These are phyloP conservation scores for Acanthaster planci DNA, from an alignment of 35 echinoderm and acorn worm species.

Conservation along the genomic window DNA sequence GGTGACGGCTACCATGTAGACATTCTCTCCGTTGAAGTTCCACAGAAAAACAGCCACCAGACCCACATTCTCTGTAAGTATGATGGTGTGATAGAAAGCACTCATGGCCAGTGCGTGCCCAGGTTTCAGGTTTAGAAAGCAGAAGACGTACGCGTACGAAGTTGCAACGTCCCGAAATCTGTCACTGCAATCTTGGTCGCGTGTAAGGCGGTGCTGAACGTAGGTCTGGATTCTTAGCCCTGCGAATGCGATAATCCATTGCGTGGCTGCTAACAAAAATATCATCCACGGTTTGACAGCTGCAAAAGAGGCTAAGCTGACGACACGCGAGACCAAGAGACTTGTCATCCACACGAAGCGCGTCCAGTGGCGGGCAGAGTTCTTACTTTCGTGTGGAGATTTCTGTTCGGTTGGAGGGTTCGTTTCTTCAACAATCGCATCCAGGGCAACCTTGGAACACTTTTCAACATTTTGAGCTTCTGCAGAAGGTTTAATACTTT, in stretches of 20 bases:
- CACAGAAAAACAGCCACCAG: neutral
- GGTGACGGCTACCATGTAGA: conserved; percentile 10
- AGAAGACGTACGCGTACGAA: conserved; percentile 10
- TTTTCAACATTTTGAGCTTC: neutral
- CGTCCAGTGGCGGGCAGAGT: conserved; percentile 7
- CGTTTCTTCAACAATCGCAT: neutral
- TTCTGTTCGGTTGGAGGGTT: neutral
- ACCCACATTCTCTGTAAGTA: conserved; percentile 7
- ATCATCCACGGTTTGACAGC: conserved; percentile 3
- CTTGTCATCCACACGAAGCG: conserved; percentile 1
- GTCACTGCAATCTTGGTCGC: neutral
- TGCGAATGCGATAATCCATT: neutral
- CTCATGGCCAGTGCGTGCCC: conserved; percentile 10
- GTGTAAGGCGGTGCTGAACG: neutral
- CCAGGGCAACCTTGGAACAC: neutral
- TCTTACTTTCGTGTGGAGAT: neutral
- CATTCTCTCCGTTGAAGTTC: neutral
- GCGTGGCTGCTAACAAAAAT: neutral
- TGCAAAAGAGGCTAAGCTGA: conserved; percentile 19
- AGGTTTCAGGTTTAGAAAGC: conserved; percentile 12
- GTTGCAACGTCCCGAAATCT: conserved; percentile 1
- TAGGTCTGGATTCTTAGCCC: neutral
- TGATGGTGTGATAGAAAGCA: conserved; percentile 5
- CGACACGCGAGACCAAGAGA: conserved; percentile 1
- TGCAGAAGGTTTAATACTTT: no score